Base-by-base conservation (phyloP, 2,113 vertebrate genomes). In the Chauna torquata region DNA sequence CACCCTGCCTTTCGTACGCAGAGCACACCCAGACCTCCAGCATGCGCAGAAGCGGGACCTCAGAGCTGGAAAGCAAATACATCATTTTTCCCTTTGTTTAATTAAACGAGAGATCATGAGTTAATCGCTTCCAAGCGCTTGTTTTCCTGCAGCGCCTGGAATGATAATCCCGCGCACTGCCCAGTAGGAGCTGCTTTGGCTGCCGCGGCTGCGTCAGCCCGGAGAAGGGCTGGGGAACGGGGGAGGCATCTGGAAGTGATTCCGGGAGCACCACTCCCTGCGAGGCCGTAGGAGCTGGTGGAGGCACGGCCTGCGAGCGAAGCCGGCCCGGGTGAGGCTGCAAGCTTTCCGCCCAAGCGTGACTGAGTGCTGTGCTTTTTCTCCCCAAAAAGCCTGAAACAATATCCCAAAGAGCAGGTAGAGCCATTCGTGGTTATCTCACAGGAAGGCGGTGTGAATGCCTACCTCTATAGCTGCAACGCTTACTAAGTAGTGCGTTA, bases 51-150 rank as follows among this genome's bases (percentile, higher is more conserved):
- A 72, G 91, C 4, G 2, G 88, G 47, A 28, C 80, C 57, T 88
- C 23, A 0, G 69, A 94, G 83, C 77, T 30, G 91, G 75, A 95
- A 96, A 97, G 95, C 97, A 96, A 97, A 93, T 84, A 71, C 96
- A 90, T 96, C 74, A 88, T 95, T 94, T 86, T 96, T 95, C 58
- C 95, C 88, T 94, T 95, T 95, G 94, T 97, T 95, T 95, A 95
- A 96, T 96, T 97, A 97, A 96, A 96, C 81, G 92, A 93, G 86
- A 96, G 96, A 96, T 97, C 96, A 96, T 94, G 95, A 95, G 96
- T 94, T 96, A 97, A 97, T 94, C 77, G 58, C 92, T 96, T 96
- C 90, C 95, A 92, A 95, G 96, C 40, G 77, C 92, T 92, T 96
- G 95, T 96, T 97, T 96, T 97, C 92, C 94, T 89, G 96, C 92